A percentile compares a stretch with the other conserved stretches of the same genome.
Conservation (phyloP, 1,140 invertebrate species). For the Drosophila lowei region DNA sequence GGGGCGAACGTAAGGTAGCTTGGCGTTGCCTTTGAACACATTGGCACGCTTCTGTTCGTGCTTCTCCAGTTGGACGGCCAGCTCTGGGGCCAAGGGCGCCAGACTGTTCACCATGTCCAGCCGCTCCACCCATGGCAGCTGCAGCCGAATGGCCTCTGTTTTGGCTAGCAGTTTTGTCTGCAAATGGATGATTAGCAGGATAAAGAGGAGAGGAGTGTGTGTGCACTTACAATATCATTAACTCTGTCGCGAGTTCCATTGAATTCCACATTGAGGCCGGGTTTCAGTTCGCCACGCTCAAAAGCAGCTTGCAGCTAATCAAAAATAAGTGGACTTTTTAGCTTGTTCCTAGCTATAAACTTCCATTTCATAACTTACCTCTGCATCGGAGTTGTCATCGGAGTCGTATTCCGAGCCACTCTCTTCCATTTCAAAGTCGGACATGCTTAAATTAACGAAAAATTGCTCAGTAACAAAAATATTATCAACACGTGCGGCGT, state of each 20-base stretch:
- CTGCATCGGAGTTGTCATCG: conserved; percentile 76
- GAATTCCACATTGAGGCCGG: conserved; percentile 90
- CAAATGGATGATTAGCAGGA: conserved; percentile 64
- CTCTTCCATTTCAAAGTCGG: conserved; percentile 71
- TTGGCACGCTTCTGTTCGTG: conserved; percentile 88
- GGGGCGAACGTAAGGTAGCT: conserved; percentile 86
- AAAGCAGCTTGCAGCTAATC: conserved; percentile 93
- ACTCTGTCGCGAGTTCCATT: conserved; percentile 85
- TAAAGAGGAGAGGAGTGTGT: not conserved
- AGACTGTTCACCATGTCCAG: conserved; percentile 90
- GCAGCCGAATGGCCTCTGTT: conserved; percentile 88
- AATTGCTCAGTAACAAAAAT: conserved; percentile 14
- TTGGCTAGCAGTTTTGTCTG: conserved; percentile 88
- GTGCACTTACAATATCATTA: conserved; percentile 87
- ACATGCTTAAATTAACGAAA: conserved; percentile 53
- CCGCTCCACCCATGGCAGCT: conserved; percentile 93
- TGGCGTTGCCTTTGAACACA: conserved; percentile 88
- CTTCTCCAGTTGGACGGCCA: conserved; percentile 89
- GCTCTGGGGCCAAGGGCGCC: conserved; percentile 92
- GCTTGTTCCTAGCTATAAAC: too few species aligned
- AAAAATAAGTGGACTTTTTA: not conserved
- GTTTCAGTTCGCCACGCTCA: conserved; percentile 90
- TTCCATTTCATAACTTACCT: conserved; percentile 41
- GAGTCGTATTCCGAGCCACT: conserved; percentile 73
- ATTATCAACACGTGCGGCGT: conserved; percentile 68